Evolutionary conservation across 2,888 invertebrate genomes (phyloP), one percentile per base, ranked within the genome.

Genomic region (Campoletis raptor): DNA sequence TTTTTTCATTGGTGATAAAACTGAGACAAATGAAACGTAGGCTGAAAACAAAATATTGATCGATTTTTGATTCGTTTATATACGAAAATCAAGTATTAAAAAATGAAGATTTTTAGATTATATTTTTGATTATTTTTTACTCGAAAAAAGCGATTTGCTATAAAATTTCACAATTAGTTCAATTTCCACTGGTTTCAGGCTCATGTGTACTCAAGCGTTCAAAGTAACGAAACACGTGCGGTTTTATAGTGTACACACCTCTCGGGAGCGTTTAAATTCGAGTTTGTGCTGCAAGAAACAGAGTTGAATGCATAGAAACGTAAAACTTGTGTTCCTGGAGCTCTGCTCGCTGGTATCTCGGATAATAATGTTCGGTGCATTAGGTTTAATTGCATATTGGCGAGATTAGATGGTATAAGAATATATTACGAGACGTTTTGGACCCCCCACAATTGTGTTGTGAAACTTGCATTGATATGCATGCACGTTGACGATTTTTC

Each of bases 381-480:
- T 89, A 89, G 78, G 85, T 90, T 91, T 92, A 92, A 92, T 92
- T 90, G 88, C 89, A 76, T 73, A 78, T 81, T 76, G 77, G 85
- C 85, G 82, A 83, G 86, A 89, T 90, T 88, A 89, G 88, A n/a
- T 87, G 89, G 87, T 87, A 85, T 85, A 30, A 30, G 85, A 89
- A 89, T 89, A 86, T 90, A 89, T 89, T 91, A 89, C 88, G 61
- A 84, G 86, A n/a, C n/a, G 86, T 85, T 79, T 78, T 48, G 84
- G 87, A 89, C 89, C 90, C 10, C 87, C 88, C 85, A 24, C 80
- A 83, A 70, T 40, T 52, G 78, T 54, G 48, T 45, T 45, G 30
- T 69, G 42, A 61, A 52, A 40, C 66, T 24, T 57, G 54, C 54
- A 10, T 45, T 45, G 69, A 64, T 77, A 77, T 61, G 79, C 52